A percentile compares a stretch with the other conserved stretches of the same genome.
Evolutionary conservation across 2,888 invertebrate species (phyloP).

Genomic region (Euzetes globulus): DNA sequence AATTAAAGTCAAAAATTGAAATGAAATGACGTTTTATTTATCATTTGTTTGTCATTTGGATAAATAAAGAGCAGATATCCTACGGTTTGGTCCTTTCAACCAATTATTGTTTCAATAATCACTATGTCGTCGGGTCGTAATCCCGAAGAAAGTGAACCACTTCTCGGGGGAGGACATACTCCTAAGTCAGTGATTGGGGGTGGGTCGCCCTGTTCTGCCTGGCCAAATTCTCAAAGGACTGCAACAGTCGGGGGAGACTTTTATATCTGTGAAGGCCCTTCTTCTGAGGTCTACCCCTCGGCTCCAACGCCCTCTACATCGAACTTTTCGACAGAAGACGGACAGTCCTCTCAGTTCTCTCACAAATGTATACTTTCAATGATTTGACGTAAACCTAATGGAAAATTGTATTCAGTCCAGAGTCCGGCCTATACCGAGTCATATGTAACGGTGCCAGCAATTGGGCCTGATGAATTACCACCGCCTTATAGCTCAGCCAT

Average conservation of each 20-base stretch:
- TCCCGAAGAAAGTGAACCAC: not conserved
- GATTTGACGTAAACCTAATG: not conserved
- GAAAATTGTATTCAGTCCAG: not conserved
- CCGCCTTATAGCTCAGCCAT: constrained; percentile 39
- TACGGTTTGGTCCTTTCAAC: not conserved
- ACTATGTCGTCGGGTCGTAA: not conserved
- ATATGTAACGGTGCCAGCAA: constrained; percentile 29
- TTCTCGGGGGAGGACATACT: not conserved
- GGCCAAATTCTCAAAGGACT: not conserved
- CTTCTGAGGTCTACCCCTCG: not conserved
- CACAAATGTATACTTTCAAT: not conserved
- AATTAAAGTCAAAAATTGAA: not conserved
- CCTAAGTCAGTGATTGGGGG: not conserved
- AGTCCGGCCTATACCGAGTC: constrained; percentile 1
- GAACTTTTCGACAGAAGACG: not conserved
- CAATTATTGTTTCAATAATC: not conserved
- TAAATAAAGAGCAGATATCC: not conserved
- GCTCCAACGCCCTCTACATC: not conserved
- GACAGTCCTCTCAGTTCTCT: constrained; percentile 6
- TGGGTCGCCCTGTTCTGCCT: too few relatives aligned
- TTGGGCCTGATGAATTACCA: constrained; percentile 39
- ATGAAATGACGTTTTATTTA: constrained; percentile 28
- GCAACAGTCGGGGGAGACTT: not conserved
- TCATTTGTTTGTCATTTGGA: constrained; percentile 6
- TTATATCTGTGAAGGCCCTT: not conserved